Evolutionary conservation across 2,113 vertebrate genomes (phyloP).

Genomic region (Chamaea fasciata): DNA sequence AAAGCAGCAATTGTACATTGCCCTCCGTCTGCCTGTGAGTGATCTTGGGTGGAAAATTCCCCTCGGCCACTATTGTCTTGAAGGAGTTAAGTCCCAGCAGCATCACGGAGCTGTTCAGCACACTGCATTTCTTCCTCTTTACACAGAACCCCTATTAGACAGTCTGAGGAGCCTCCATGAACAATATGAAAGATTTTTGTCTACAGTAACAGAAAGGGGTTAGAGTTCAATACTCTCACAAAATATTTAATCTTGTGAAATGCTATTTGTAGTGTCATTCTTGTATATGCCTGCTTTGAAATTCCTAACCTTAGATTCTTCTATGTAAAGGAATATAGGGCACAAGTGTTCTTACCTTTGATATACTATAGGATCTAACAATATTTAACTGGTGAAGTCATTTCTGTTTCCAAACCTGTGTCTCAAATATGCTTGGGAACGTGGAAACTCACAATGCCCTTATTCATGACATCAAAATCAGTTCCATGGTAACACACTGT

Average conservation of each 20-base stretch:
- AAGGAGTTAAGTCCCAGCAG: conserved; percentile 50
- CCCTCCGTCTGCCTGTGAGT: background rate
- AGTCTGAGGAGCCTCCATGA: conserved; percentile 4
- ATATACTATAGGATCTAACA: conserved; percentile 62
- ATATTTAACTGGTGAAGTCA: conserved; percentile 75
- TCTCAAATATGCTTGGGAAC: conserved; percentile 69
- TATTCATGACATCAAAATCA: conserved; percentile 74
- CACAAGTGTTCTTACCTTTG: conserved; percentile 65
- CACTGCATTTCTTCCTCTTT: conserved; percentile 13
- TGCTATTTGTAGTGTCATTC: conserved; percentile 48
- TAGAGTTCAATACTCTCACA: conserved; percentile 41
- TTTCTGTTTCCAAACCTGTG: conserved; percentile 67
- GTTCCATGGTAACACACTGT: conserved; percentile 69
- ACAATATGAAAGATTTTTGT: conserved; percentile 47
- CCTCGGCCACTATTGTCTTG: background rate
- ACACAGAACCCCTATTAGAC: background rate
- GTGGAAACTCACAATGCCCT: conserved; percentile 69
- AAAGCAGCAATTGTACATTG: conserved; percentile 12
- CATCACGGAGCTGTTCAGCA: background rate
- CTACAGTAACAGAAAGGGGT: conserved; percentile 36
- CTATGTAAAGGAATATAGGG: conserved; percentile 55
- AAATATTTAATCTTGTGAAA: conserved; percentile 59
- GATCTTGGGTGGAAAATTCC: background rate
- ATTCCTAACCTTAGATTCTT: conserved; percentile 49
- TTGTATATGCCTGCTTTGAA: conserved; percentile 57